phyloP scores from a whole-genome alignment of 2,888 invertebrate genomes.

The Lepidonotus clava region DNA sequence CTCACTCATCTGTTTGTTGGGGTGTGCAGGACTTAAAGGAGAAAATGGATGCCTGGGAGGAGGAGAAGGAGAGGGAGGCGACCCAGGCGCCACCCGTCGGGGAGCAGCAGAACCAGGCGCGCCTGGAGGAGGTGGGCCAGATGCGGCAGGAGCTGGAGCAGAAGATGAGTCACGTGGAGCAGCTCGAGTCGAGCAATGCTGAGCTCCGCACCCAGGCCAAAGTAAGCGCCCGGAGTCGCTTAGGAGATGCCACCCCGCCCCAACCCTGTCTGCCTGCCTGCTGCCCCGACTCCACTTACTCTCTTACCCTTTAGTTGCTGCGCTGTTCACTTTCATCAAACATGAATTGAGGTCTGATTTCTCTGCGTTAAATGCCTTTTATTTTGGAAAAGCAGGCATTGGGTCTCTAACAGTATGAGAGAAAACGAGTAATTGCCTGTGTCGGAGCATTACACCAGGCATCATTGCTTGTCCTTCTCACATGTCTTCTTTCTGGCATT shows the following conservation, averaged over 20 bases:
- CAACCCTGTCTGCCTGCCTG: conserved; percentile 12
- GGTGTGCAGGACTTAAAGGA: conserved; percentile 21
- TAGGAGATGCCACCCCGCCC: neutral
- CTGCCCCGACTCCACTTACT: neutral
- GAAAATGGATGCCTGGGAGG: conserved; percentile 13
- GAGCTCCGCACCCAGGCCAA: neutral
- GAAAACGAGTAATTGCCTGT: too few species aligned
- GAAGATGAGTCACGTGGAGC: neutral
- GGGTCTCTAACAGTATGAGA: too few species aligned
- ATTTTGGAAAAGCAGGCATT: too few species aligned
- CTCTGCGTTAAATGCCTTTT: too few species aligned
- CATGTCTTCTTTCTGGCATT: neutral
- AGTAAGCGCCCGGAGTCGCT: neutral
- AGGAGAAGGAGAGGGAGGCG: neutral
- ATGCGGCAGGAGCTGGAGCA: neutral
- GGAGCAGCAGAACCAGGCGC: neutral
- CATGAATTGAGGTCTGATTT: too few species aligned
- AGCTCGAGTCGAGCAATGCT: conserved; percentile 16
- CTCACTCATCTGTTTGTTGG: neutral
- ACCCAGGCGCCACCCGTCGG: neutral
- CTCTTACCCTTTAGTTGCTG: neutral
- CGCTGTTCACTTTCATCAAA: neutral
- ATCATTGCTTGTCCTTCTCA: neutral
- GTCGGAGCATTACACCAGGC: too few species aligned
- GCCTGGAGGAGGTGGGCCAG: neutral